Conservation (phyloP, 2,888 invertebrate genomes). For the Nezara viridula region DNA sequence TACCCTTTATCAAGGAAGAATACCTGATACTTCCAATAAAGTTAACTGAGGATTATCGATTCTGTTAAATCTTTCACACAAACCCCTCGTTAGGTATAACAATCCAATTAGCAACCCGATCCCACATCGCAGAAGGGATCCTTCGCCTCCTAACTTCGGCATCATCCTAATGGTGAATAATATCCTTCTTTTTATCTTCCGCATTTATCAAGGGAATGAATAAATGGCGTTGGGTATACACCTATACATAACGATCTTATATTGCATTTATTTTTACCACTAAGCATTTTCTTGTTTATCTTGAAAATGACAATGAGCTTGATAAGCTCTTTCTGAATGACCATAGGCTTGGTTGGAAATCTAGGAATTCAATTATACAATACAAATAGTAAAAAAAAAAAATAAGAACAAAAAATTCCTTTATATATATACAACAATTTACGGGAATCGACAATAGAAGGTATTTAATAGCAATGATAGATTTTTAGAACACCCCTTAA, state of each 20-base stretch:
- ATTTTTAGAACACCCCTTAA: too few relatives aligned
- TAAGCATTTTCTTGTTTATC: background rate
- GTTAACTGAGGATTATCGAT: constrained; percentile 27
- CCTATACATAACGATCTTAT: background rate
- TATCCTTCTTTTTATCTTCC: background rate
- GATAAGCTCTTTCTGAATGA: background rate
- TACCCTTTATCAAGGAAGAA: background rate
- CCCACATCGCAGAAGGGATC: background rate
- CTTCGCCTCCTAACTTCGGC: background rate
- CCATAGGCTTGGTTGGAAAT: too few relatives aligned
- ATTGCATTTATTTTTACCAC: background rate
- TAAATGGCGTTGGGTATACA: background rate
- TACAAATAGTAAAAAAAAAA: too few relatives aligned
- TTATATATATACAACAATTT: too few relatives aligned
- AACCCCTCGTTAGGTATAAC: constrained; percentile 33
- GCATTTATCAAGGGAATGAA: constrained; percentile 21
- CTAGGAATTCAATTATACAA: too few relatives aligned
- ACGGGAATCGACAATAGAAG: too few relatives aligned
- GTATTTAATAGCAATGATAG: too few relatives aligned
- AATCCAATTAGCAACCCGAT: constrained; percentile 44
- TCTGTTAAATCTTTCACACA: constrained; percentile 20
- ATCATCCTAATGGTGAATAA: constrained; percentile 1
- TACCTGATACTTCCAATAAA: constrained; percentile 8
- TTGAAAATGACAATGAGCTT: background rate
- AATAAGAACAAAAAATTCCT: too few relatives aligned